Base-by-base conservation (phyloP, 2,888 invertebrate species). In the Leptarthrus brevirostris region DNA sequence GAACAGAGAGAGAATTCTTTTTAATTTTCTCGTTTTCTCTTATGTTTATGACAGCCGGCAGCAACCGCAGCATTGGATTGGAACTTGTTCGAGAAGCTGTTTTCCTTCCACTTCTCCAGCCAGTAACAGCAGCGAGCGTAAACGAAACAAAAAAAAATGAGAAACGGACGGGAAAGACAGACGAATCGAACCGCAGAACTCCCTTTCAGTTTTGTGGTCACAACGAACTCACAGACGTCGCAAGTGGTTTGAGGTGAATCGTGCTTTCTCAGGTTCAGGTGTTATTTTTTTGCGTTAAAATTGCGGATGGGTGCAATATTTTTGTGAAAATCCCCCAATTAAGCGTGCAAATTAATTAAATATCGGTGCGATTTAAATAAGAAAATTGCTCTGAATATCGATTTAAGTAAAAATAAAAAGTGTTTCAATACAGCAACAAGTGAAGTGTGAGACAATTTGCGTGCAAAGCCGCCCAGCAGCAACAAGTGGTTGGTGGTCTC, bases 401-500 rank as follows among this genome's bases (percentile, higher is more conserved):
- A 36, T 56, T 26, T 34, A 30, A 36, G n/a, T n/a, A 20, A 58
- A 58, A 58, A 12, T 26, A 6, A 24, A 2, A 1, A 24, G 58
- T 58, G 58, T 36, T 34, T 16, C 44, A 18, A 36, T 20, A n/a
- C n/a, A 20, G 64, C 44, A 64, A 44, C 44, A 64, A 64, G 64
- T 64, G 22, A 64, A 64, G 64, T 64, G 58, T 34, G 44, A 44
- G 47, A 64, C 64, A 64, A 34, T 64, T 44, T 18, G 40, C 40
- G 44, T 64, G 20, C 10, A 18, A 30, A n/a, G 16, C 10, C 40
- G 44, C 20, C 3, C 26, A 26, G 44, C 44, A 64, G 64, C 64
- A 64, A 64, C 64, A 64, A 64, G 64, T 64, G 64, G 64, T 64
- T 58, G 36, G 36, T 64, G 64, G 64, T 44, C 24, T 34, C 64